A percentile compares a stretch with the other conserved stretches of the same genome.
These are phyloP conservation scores for Leptinotarsa haldemani DNA, from an alignment of 2,888 invertebrate genomes.

Conservation along the genomic window DNA sequence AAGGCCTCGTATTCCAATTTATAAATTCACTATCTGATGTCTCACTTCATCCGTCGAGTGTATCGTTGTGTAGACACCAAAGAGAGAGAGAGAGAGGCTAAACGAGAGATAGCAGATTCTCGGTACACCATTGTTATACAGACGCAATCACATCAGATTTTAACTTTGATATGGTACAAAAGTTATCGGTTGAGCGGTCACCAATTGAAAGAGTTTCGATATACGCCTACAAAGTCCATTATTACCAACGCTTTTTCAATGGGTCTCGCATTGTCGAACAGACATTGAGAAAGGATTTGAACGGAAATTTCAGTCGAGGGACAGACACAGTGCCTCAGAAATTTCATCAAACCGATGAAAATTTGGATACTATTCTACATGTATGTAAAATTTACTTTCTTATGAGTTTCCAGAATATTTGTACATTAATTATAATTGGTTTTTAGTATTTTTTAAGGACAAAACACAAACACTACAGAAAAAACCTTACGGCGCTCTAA, in stretches of 20 bases:
- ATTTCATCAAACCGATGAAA: background rate
- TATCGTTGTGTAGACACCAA: background rate
- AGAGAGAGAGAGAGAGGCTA: slow-evolving; percentile 30
- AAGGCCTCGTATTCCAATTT: background rate
- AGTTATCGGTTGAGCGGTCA: slow-evolving; percentile 61
- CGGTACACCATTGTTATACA: slow-evolving; percentile 59
- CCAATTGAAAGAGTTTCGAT: slow-evolving; percentile 62
- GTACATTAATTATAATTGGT: no score
- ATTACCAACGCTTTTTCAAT: slow-evolving; percentile 29
- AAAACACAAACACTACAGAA: no score
- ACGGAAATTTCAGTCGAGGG: background rate
- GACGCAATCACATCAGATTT: slow-evolving; percentile 62
- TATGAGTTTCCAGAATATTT: no score
- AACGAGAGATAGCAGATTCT: slow-evolving; percentile 21
- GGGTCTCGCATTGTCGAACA: slow-evolving; percentile 20
- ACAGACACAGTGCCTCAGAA: background rate
- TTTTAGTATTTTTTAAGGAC: no score
- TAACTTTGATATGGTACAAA: slow-evolving; percentile 62
- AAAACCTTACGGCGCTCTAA: no score
- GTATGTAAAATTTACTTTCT: no score
- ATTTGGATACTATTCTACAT: no score
- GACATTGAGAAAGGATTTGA: background rate
- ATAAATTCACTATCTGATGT: background rate
- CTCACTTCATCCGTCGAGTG: background rate
- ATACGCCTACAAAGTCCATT: slow-evolving; percentile 56